Conservation (phyloP, 2,888 invertebrate genomes). For the Parnassius orleans region DNA sequence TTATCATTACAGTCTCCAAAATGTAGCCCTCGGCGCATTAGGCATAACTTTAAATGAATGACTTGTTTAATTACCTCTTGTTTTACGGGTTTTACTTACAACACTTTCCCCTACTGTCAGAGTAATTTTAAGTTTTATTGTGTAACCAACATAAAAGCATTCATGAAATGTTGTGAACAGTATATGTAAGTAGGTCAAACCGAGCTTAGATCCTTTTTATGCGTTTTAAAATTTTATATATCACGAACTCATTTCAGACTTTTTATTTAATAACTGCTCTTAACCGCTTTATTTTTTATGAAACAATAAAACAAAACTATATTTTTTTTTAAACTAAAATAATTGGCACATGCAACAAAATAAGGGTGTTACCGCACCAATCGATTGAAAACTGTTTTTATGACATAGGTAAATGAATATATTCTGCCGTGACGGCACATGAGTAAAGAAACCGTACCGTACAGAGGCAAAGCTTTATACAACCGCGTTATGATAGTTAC, state of each 20-base stretch:
- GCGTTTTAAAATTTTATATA: background rate
- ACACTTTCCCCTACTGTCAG: constrained; percentile 15
- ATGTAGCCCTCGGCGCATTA: constrained; percentile 16
- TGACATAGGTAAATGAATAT: no score
- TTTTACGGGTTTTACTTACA: constrained; percentile 10
- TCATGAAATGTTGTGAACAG: constrained; percentile 14
- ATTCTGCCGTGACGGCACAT: no score
- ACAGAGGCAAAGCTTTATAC: no score
- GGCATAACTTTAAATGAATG: constrained; percentile 25
- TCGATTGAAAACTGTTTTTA: no score
- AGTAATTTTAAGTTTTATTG: constrained; percentile 22
- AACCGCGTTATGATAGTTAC: no score
- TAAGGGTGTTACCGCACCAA: no score
- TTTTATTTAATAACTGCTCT: background rate
- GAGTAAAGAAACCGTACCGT: no score
- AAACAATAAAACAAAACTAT: no score
- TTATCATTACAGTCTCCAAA: constrained; percentile 19
- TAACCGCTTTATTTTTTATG: no score
- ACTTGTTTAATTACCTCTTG: constrained; percentile 26
- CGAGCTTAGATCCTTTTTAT: constrained; percentile 13
- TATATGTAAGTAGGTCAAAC: constrained; percentile 21
- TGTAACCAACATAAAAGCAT: constrained; percentile 13
- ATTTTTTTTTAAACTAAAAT: no score
- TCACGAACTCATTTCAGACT: background rate
- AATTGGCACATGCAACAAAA: no score